Conservation (phyloP, 2,888 invertebrate genomes). For the Galerucella nymphaeae region DNA sequence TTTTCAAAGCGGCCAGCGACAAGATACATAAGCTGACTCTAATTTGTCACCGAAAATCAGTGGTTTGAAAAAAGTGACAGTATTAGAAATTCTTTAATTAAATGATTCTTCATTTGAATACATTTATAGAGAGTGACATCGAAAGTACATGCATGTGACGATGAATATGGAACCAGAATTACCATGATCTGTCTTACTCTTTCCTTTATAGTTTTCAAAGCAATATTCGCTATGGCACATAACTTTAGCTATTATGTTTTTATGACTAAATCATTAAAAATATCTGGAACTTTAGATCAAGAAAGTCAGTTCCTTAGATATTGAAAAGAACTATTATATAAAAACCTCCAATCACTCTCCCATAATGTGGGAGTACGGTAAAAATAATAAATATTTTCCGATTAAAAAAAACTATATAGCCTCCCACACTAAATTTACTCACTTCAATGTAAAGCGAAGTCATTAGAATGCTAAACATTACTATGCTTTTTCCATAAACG, state of each 20-base stretch:
- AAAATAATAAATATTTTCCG: conserved; percentile 50
- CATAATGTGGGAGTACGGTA: conserved; percentile 47
- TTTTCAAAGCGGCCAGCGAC: conserved; percentile 13
- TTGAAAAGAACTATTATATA: neutral
- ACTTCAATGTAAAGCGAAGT: conserved; percentile 51
- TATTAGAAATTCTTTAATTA: neutral
- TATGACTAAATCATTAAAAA: too few species aligned
- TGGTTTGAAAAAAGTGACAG: conserved; percentile 6
- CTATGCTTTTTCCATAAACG: conserved; percentile 59
- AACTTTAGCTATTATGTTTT: too few species aligned
- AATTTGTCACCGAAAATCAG: conserved; percentile 31
- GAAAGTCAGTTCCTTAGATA: too few species aligned
- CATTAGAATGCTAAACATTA: conserved; percentile 60
- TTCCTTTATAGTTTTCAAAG: too few species aligned
- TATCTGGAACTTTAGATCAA: too few species aligned
- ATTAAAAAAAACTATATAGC: conserved; percentile 50
- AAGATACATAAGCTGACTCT: conserved; percentile 15
- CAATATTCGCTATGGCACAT: too few species aligned
- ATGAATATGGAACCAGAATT: too few species aligned
- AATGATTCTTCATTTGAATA: too few species aligned
- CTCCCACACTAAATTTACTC: conserved; percentile 57
- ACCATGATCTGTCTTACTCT: too few species aligned
- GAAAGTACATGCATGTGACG: too few species aligned
- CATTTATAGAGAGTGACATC: too few species aligned
- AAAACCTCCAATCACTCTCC: neutral